These are phyloP conservation scores for Caenorhabditis sp. DNA, from an alignment of 2,888 invertebrate genomes.

Conservation along the genomic window DNA sequence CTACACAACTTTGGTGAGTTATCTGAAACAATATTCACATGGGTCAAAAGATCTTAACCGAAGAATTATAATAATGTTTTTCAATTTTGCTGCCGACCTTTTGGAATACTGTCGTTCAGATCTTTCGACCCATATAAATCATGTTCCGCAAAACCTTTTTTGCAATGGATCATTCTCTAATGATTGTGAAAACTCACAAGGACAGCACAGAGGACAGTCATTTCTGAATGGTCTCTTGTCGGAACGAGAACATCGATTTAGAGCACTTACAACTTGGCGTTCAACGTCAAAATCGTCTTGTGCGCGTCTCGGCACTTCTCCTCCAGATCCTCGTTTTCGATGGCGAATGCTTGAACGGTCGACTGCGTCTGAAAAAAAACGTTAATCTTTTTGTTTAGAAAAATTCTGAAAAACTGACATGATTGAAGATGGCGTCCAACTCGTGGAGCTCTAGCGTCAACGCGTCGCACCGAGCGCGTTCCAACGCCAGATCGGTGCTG, in stretches of 20 bases:
- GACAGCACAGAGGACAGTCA: slow-evolving; percentile 56
- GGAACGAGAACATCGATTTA: neutral
- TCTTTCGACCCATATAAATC: too few species aligned
- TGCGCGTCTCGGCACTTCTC: slow-evolving; percentile 44
- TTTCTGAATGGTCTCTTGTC: slow-evolving; percentile 32
- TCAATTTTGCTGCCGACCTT: too few species aligned
- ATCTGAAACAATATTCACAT: too few species aligned
- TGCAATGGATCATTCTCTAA: neutral
- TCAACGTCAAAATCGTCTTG: slow-evolving; percentile 40
- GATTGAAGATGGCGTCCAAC: slow-evolving; percentile 45
- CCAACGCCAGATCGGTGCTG: slow-evolving; percentile 51
- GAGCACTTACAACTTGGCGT: slow-evolving; percentile 53
- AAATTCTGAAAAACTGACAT: slow-evolving; percentile 33
- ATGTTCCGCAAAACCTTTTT: neutral
- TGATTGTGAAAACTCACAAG: slow-evolving; percentile 41
- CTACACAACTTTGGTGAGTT: too few species aligned
- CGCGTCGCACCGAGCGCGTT: slow-evolving; percentile 48
- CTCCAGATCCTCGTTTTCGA: slow-evolving; percentile 55
- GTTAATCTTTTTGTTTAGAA: too few species aligned
- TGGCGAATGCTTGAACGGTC: slow-evolving; percentile 51
- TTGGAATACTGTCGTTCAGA: neutral
- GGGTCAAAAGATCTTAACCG: too few species aligned
- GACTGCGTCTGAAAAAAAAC: slow-evolving; percentile 47
- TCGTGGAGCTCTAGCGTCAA: slow-evolving; percentile 51
- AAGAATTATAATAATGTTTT: too few species aligned